These are phyloP conservation scores for Siniperca undulata DNA, from an alignment of 2,797 vertebrate genomes.

Conservation along the genomic window DNA sequence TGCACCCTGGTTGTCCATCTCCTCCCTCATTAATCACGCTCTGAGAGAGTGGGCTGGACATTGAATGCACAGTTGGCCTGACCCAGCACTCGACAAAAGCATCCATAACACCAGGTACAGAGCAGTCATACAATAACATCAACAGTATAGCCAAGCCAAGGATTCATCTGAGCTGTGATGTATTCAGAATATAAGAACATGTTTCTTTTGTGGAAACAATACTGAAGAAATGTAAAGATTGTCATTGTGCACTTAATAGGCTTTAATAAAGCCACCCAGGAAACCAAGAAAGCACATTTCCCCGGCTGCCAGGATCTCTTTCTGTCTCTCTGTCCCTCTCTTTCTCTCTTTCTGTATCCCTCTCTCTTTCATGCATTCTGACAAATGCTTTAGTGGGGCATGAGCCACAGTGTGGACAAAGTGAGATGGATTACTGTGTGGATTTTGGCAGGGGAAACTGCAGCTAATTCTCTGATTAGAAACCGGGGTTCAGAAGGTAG, in stretches of 20 bases:
- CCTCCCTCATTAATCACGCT: constrained; percentile 83
- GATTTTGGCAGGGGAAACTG: constrained; percentile 77
- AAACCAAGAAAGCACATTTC: constrained; percentile 62
- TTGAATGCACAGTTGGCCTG: constrained; percentile 76
- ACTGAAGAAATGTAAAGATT: constrained; percentile 56
- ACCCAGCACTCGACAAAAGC: constrained; percentile 60
- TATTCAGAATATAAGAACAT: constrained; percentile 43
- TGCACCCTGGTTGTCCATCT: constrained; percentile 75
- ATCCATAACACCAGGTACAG: constrained; percentile 53
- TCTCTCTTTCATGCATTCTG: constrained; percentile 55
- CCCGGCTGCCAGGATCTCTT: constrained; percentile 48
- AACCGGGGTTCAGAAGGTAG: constrained; percentile 78
- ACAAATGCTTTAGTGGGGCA: constrained; percentile 64
- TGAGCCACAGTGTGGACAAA: constrained; percentile 78
- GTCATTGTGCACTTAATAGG: constrained; percentile 60
- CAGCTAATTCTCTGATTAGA: constrained; percentile 86
- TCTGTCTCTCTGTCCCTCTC: constrained; percentile 30
- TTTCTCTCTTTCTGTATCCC: neutral
- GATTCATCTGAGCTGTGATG: constrained; percentile 37
- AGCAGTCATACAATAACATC: constrained; percentile 39
- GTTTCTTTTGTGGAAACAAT: constrained; percentile 60
- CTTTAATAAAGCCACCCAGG: constrained; percentile 71
- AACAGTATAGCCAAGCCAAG: constrained; percentile 4
- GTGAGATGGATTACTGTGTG: constrained; percentile 84
- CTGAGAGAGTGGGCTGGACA: constrained; percentile 69